Evolutionary conservation across 53 echinoderm and acorn worm genomes (phyloP), one percentile per base, ranked within the genome.

Genomic region (Paelopatides confundens): DNA sequence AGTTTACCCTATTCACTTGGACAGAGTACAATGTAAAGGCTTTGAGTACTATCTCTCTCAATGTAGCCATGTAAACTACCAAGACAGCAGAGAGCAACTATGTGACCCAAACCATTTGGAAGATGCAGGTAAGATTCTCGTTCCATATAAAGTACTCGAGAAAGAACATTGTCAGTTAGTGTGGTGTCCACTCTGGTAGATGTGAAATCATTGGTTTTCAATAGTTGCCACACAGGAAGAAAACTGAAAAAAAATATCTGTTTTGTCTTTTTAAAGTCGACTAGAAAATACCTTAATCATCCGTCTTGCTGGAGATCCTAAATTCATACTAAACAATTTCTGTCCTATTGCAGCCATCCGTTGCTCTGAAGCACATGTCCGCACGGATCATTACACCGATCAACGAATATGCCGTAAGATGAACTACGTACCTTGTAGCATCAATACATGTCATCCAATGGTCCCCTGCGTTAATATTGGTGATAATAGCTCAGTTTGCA

Each of bases 71-170:
- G 66, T 21, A 15, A 95, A 93, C 29, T 90, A 89, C 89, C 88
- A 86, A 4, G 81, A 86, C 31, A 66, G 43, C 12, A 6, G 18
- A 58, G 87, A 40, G 3, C 71, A 88, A 29, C 35, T 46, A 36
- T 95, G 95, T 63, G 74, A 63, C 66, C 87, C 87, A 24, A 77
- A 62, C 35, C 92, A 86, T 51, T 36, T 31, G 28, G 66, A 66
- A 5, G 94, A 94, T 90, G 95, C 91, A 66, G 95, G 99, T 99
- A 85, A 85, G 95, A 81, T 10, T 36, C n/a, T n/a, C n/a, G n/a
- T n/a, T n/a, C n/a, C n/a, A n/a, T n/a, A n/a, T n/a, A n/a, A n/a
- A n/a, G n/a, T n/a, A n/a, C n/a, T n/a, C n/a, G n/a, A n/a, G n/a
- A n/a, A n/a, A n/a, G n/a, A n/a, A n/a, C n/a, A n/a, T n/a, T n/a